A percentile compares a stretch with the other conserved stretches of the same genome.
These are phyloP conservation scores for Hylaea fasciaria DNA, from an alignment of 2,888 invertebrate species.

Conservation along the genomic window DNA sequence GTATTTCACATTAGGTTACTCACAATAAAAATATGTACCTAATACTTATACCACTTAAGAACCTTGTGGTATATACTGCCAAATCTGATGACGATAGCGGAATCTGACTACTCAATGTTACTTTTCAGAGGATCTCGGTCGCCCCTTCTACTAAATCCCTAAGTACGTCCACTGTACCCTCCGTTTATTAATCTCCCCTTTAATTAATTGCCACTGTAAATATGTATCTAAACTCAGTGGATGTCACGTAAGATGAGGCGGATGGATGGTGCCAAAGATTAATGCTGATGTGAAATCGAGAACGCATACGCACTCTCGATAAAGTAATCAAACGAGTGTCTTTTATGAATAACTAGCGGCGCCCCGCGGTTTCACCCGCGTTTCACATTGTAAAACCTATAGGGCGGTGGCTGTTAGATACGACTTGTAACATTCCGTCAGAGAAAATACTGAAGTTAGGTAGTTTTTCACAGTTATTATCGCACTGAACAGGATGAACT, in stretches of 20 bases:
- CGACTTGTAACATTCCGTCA: too few species aligned
- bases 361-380: too few species aligned
- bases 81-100: too few species aligned
- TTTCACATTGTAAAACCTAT: too few species aligned
- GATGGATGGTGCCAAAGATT: conserved; percentile 45
- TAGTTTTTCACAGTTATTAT: too few species aligned
- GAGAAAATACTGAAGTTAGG: too few species aligned
- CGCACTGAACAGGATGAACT: too few species aligned
- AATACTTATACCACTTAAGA: too few species aligned
- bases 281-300: conserved; percentile 8
- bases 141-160: background rate
- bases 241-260: conserved; percentile 51
- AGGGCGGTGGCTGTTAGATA: too few species aligned
- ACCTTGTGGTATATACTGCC: too few species aligned
- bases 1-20: too few species aligned
- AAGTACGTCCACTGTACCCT: conserved; percentile 19
- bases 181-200: conserved; percentile 54
- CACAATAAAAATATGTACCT: too few species aligned
- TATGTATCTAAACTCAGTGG: conserved; percentile 55
- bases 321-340: conserved; percentile 4
- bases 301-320: background rate
- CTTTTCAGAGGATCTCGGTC: conserved; percentile 1
- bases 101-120: background rate
- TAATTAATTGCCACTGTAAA: conserved; percentile 62
- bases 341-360: background rate